Base-by-base conservation (phyloP, 1,140 invertebrate genomes). In the Delia radicum region DNA sequence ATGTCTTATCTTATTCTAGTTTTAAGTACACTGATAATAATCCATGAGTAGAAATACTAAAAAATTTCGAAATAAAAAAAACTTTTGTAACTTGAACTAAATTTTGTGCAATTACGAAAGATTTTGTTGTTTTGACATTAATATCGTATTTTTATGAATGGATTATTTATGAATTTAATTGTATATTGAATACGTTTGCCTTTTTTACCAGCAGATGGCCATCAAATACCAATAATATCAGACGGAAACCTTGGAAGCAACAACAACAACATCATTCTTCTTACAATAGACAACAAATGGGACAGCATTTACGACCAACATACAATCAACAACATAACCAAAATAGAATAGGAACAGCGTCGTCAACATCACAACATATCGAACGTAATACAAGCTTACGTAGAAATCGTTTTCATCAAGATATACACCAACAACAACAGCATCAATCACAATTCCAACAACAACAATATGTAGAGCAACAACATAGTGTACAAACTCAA, bases 161-260 rank as follows among this genome's bases (percentile, higher is more conserved):
- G n/a, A n/a, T n/a, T n/a, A 48, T 48, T n/a, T 7, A n/a, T 48
- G 46, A 48, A 7, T 2, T 2, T 27, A 69, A 27, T 15, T 15
- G 67, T 65, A 67, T 18, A 75, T 26, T 26, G 62, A n/a, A n/a
- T n/a, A n/a, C n/a, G n/a, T n/a, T n/a, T n/a, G n/a, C n/a, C n/a
- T n/a, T n/a, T n/a, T n/a, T n/a, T 55, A 42, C 72, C n/a, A 42
- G 7, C 72, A 83, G 82, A 75, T 85, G 84, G 84, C 81, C 80
- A 6, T 78, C 78, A 13, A 77, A 81, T 73, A 77, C 79, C 27
- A 81, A 82, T 33, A 69, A 33, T 28, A 33, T 80, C 4, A 83
- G 84, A 74, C 79, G 84, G n/a, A 83, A 84, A 21, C 80, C 79
- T 15, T 85, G 82, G 84, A 83, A 85, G 24, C 82, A 84, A 74